Base-by-base conservation (phyloP, 2,797 vertebrate genomes). In the Danio choprae region DNA sequence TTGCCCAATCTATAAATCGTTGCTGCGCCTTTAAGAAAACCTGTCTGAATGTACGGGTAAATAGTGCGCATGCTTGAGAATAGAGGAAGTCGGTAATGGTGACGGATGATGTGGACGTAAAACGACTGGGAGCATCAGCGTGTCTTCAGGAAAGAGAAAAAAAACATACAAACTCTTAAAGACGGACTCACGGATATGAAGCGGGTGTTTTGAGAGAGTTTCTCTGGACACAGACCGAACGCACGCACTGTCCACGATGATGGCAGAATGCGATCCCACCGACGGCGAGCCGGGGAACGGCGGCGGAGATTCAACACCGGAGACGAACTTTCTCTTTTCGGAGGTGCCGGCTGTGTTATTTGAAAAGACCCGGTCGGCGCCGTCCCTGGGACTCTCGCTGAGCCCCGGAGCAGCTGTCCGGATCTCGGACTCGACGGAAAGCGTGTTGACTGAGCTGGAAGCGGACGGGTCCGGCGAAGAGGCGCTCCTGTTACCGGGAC, bases 391-490 rank as follows among this genome's bases (percentile, higher is more conserved):
- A 15, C 75, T 87, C 0, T 58, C 53, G 36, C 6, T 58, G 36
- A 93, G 87, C 80, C 93, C 93, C 1, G 93, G 93, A 5, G 81
- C 68, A 40, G 93, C 93, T 0, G 88, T 94, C 6, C 90, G 93
- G 6, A 86, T 94, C 5, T 92, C 91, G 81, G 91, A 87, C 83
- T 94, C 93, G 1, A 85, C 90, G 46, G 94, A 95, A 69, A 94
- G 93, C 84, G 89, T 94, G 18, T 64, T 95, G 18, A 93, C 92
- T 22, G 93, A 94, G 86, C 89, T 94, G 72, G 94, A 94, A 80
- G 90, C 87, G 1, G 93, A 93, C 79, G 91, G 92, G 3, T 94
- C 91, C 12, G 89, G 92, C 1, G 94, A 94, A 83, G 93, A 95
- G 81, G 77, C 92, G 74, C 88, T 95, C 85, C 48, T 95, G 78